Evolutionary conservation across 2,113 vertebrate species (phyloP).

Genomic region (Muntiacus muntjak): DNA sequence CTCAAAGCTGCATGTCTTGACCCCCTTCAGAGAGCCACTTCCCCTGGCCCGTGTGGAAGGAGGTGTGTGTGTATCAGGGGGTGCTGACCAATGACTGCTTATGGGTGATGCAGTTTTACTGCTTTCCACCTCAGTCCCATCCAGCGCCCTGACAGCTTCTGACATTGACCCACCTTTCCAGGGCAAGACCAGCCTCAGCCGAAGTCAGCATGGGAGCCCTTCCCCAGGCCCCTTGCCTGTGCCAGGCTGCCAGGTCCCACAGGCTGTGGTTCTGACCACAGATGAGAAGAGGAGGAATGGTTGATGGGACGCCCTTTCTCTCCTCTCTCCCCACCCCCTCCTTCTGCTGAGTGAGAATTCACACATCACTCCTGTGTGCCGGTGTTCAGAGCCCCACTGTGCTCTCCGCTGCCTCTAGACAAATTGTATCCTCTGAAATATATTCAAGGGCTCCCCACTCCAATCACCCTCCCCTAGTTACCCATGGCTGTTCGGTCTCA

Average conservation of each 20-base stretch:
- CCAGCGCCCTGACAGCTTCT: background rate
- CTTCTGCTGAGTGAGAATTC: background rate
- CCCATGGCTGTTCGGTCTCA: background rate
- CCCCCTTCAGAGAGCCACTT: background rate
- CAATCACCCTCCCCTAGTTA: background rate
- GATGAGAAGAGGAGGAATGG: background rate
- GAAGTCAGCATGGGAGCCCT: background rate
- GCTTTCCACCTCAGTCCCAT: background rate
- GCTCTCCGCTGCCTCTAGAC: background rate
- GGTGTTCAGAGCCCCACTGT: background rate
- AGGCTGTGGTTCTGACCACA: background rate
- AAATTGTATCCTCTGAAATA: background rate
- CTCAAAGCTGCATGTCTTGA: accelerated
- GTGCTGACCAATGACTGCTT: background rate
- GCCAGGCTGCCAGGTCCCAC: background rate
- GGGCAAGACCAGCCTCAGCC: background rate
- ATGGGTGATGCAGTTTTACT: background rate
- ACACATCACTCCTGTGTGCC: background rate
- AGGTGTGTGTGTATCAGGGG: background rate
- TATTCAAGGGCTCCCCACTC: background rate
- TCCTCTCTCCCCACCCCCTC: background rate
- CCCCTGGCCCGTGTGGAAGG: background rate
- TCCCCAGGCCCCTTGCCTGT: background rate
- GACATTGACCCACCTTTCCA: background rate
- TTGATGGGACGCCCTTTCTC: background rate